Evolutionary conservation across 2,113 vertebrate genomes (phyloP), one percentile per base, ranked within the genome.

Genomic region (Ginglymostoma cirratum): DNA sequence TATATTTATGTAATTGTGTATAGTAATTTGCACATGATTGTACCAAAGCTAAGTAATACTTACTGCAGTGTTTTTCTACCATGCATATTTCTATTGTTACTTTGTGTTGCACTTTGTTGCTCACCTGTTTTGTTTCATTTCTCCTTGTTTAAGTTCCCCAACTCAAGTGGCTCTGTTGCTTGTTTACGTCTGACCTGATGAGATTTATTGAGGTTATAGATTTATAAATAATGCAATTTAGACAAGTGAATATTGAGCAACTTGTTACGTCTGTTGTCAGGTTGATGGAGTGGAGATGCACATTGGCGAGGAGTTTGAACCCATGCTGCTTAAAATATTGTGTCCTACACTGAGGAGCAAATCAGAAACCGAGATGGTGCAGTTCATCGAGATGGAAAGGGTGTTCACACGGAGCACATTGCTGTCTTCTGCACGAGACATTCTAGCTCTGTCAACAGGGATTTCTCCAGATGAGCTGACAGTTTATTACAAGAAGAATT

Each of bases 321-420:
- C 99, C 0, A 97, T 99, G 96, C 97, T 99, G 66, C 70, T 99
- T 34, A 99, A 97, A 0, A 97, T 99, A 0, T 97, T 99, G 42
- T 98, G 96, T 15, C 96, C 98, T 6, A 97, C 96, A 23, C 85
- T 97, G 76, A 14, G 96, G 96, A 10, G 69, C 45, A 95, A 95
- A 95, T 95, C 42, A 48, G 93, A 70, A 42, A 70, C 66, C 70
- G 96, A 95, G 61, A 97, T 97, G 48, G 96, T 96, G 95, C 97
- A 96, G 67, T 96, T 97, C 96, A 96, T 89, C 0, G 98, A 98
- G 83, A 96, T 96, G 0, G 96, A 97, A 69, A 97, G 89, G 0
- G 94, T 97, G n/a, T 97, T 97, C 48, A 96, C 98, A 0, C 96
- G 97, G 23, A 97, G 97, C 66, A 97, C 97, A 0, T 96, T 96